A percentile compares a stretch with the other conserved stretches of the same genome.
phyloP scores from a whole-genome alignment of 1,140 invertebrate genomes.

The Anagrus nilaparvatae region DNA sequence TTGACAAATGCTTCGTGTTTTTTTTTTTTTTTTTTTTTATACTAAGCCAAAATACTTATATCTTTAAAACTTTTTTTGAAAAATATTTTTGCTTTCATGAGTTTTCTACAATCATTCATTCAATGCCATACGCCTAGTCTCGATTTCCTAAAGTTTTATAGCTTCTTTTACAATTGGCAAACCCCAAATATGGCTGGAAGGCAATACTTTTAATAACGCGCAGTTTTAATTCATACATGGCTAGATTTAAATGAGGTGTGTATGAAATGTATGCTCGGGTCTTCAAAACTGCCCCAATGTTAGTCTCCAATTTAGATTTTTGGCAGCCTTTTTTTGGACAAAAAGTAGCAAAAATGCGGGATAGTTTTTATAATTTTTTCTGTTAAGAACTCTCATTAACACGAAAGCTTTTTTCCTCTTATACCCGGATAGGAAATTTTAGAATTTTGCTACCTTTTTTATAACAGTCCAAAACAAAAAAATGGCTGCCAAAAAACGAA shows the following conservation, averaged over 20 bases:
- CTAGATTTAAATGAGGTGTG: no score
- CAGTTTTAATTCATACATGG: conserved; percentile 24
- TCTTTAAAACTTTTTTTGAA: conserved; percentile 42
- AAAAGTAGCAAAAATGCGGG: conserved; percentile 22
- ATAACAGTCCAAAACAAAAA: no score
- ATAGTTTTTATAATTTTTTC: conserved; percentile 5
- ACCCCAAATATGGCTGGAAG: conserved; percentile 47
- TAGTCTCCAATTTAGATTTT: conserved; percentile 24
- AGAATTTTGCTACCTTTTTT: background rate
- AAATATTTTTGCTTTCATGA: conserved; percentile 36
- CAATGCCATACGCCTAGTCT: conserved; percentile 23
- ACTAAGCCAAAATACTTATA: conserved; percentile 25
- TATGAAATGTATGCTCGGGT: no score
- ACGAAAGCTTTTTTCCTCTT: background rate
- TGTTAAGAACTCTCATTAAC: conserved; percentile 5
- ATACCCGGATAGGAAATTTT: background rate
- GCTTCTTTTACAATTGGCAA: conserved; percentile 46
- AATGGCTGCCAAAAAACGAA: no score
- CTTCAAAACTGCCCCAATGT: conserved; percentile 9
- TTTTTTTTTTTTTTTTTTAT: conserved; percentile 17
- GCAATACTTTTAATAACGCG: conserved; percentile 43
- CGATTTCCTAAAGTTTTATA: conserved; percentile 37
- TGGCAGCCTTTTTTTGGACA: conserved; percentile 30
- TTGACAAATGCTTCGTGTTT: conserved; percentile 29
- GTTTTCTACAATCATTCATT: conserved; percentile 15